These are phyloP conservation scores for Onthophagus taurus DNA, from an alignment of 1,140 invertebrate species.

Conservation along the genomic window DNA sequence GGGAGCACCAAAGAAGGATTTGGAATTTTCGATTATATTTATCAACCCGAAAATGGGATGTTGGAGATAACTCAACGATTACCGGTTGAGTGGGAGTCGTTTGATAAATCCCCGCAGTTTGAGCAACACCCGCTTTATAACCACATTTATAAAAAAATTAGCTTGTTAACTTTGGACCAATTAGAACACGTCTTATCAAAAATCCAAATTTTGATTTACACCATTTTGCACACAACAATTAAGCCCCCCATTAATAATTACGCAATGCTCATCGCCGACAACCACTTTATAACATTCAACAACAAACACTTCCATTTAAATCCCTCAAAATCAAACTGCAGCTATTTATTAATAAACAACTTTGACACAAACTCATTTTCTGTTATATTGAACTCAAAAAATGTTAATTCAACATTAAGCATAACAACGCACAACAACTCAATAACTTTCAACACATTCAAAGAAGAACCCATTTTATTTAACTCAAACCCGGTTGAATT, in stretches of 20 bases:
- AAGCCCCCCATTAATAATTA: constrained; percentile 35
- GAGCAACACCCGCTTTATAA: constrained; percentile 42
- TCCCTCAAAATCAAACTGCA: constrained; percentile 51
- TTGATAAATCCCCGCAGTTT: constrained; percentile 52
- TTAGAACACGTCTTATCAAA: constrained; percentile 8
- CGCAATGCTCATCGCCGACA: constrained; percentile 48
- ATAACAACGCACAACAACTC: too few relatives aligned
- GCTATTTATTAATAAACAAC: constrained; percentile 56
- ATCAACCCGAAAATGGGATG: constrained; percentile 49
- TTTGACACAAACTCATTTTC: constrained; percentile 39
- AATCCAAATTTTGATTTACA: not conserved
- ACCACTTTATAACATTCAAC: constrained; percentile 60
- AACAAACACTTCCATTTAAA: constrained; percentile 48
- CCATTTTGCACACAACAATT: not conserved
- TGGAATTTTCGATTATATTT: constrained; percentile 49
- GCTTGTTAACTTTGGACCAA: constrained; percentile 8
- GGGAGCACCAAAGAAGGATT: constrained; percentile 11
- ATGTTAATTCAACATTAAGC: too few relatives aligned
- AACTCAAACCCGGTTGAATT: constrained; percentile 10
- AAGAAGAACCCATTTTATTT: constrained; percentile 12
- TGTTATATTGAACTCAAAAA: constrained; percentile 17
- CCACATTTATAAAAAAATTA: constrained; percentile 15
- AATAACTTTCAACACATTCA: too few relatives aligned
- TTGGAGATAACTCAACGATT: constrained; percentile 54
- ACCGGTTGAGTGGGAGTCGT: constrained; percentile 54